These are phyloP conservation scores for Lanius ludovicianus DNA, from an alignment of 2,113 vertebrate species.

Conservation along the genomic window DNA sequence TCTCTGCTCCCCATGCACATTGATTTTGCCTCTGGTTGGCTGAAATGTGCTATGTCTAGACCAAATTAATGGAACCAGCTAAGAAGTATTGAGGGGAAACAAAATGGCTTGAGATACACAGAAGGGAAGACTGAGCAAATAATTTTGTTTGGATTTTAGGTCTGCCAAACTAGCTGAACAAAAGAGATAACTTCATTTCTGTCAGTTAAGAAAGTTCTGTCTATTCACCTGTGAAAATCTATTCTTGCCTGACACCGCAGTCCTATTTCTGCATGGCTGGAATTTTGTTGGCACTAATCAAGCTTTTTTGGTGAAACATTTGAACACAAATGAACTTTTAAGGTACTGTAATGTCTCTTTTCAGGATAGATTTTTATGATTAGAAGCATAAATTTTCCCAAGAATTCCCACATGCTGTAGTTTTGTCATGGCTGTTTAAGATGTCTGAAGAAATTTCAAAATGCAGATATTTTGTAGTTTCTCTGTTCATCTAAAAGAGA, in stretches of 20 bases:
- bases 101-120: background rate
- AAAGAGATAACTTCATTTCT: background rate
- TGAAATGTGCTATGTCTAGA: background rate
- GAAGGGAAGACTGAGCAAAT: background rate
- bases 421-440: slow-evolving; percentile 50
- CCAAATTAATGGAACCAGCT: background rate
- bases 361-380: slow-evolving; percentile 56
- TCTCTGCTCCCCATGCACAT: background rate
- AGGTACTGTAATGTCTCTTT: slow-evolving; percentile 50
- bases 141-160: background rate
- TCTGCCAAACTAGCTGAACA: background rate
- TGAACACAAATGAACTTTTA: slow-evolving; percentile 55
- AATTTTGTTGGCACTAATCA: slow-evolving; percentile 62
- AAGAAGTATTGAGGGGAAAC: background rate
- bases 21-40: background rate
- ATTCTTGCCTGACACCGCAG: background rate
- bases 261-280: background rate
- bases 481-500: slow-evolving; percentile 17
- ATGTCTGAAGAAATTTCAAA: slow-evolving; percentile 47
- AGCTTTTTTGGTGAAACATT: slow-evolving; percentile 57
- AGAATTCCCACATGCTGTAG: slow-evolving; percentile 8
- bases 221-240: slow-evolving; percentile 2
- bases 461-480: slow-evolving; percentile 59
- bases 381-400: slow-evolving; percentile 65
- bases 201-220: background rate